A percentile compares a stretch with the other conserved stretches of the same genome.
phyloP scores from a whole-genome alignment of 2,797 vertebrate genomes.

The Acipenser transmontanus region DNA sequence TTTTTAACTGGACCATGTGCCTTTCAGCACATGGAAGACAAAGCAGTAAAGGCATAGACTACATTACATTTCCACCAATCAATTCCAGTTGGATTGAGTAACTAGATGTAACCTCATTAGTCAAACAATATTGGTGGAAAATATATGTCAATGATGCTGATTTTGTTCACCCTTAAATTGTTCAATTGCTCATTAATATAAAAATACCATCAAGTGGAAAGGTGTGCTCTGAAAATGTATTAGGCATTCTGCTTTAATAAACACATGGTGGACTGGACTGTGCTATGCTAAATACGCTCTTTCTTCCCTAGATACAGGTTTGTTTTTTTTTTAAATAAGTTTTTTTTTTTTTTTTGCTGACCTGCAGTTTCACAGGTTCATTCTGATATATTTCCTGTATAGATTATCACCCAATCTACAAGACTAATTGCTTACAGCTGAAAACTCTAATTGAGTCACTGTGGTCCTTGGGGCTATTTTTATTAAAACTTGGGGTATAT shows the following conservation, averaged over 20 bases:
- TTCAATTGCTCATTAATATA: conserved; percentile 50
- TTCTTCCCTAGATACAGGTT: neutral
- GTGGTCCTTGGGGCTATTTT: conserved; percentile 66
- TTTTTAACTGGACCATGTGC: conserved; percentile 34
- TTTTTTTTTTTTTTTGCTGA: neutral
- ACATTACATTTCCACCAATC: conserved; percentile 49
- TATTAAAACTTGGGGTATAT: conserved; percentile 52
- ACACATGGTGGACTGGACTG: no score
- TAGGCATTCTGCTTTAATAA: neutral
- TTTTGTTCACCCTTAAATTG: conserved; percentile 45
- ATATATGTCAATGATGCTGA: conserved; percentile 41
- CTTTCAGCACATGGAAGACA: conserved; percentile 31
- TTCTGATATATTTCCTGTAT: conserved; percentile 56
- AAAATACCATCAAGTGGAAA: conserved; percentile 34
- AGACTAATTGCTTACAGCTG: conserved; percentile 69
- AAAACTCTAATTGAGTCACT: conserved; percentile 71
- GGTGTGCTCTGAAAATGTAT: neutral
- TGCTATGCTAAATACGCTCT: neutral
- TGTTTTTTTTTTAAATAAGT: neutral
- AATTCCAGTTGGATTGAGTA: conserved; percentile 52
- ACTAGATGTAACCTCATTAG: conserved; percentile 53
- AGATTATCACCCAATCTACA: conserved; percentile 71
- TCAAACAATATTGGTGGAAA: conserved; percentile 43
- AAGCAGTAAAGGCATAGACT: conserved; percentile 27
- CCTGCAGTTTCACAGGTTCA: conserved; percentile 58